Evolutionary conservation across 2,888 invertebrate genomes (phyloP), one percentile per base, ranked within the genome.

Genomic region (Troglohyphantes excavatus): DNA sequence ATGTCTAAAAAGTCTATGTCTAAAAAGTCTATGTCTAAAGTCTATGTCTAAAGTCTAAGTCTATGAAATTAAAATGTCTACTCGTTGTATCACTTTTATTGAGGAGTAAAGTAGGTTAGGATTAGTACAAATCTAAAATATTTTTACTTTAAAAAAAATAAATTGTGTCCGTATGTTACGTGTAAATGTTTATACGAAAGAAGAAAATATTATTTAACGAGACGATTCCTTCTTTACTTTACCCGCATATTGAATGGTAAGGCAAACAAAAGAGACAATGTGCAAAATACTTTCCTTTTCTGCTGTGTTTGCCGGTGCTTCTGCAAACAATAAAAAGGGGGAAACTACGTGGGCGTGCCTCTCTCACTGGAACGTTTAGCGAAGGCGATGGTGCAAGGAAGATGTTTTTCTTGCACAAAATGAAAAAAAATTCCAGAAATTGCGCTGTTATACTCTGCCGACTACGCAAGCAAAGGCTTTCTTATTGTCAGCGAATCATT

Each of bases 331-430:
- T 17, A 67, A n/a, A 43, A 26, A 0, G 0, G 46, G 13, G 3
- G 79, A 21, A 26, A 53, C 63, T 33, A 9, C 67, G 67, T 26
- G 19, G 67, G 76, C 39, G 67, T 76, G 21, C 27, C 63, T 59
- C 26, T 29, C 19, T 72, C 26, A 21, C 59, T 43, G 26, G 53
- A 26, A 73, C 84, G 29, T 76, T 85, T 85, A 85, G 59, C 53
- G 29, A 75, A 75, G 72, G 72, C 43, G 79, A 21, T 63, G 82
- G 59, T 63, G 72, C 27, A 21, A 53, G 61, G 73, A 61, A 39
- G 59, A 39, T 75, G 29, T n/a, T 53, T 59, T 65, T 46, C 33
- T 76, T 59, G 59, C 26, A 23, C 61, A 65, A 29, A 21, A 7
- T 6, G 21, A 39, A 29, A 75, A n/a, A n/a, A 53, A 76, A 63